Conservation (phyloP, 2,113 vertebrate genomes). For the Mirounga angustirostris region DNA sequence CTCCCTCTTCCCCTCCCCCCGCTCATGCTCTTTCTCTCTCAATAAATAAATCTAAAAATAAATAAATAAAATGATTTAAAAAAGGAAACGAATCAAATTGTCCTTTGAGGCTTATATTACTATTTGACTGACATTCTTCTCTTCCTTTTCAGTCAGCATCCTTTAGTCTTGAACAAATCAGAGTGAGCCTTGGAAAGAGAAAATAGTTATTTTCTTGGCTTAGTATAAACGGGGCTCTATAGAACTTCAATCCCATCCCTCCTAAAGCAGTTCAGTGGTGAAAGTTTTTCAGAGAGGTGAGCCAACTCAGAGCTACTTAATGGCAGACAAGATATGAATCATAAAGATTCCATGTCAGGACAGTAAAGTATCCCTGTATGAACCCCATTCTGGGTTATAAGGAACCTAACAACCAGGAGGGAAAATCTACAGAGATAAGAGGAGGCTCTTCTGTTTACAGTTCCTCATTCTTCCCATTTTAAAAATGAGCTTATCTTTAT, state of each 20-base stretch:
- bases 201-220: constrained; percentile 57
- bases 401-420: neutral
- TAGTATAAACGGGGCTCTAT: neutral
- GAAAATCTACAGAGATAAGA: neutral
- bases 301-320: constrained; percentile 50
- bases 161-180: constrained; percentile 60
- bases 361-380: constrained; percentile 32
- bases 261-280: constrained; percentile 34
- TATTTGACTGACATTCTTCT: constrained; percentile 43
- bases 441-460: constrained; percentile 28
- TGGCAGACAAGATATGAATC: neutral
- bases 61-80: neutral
- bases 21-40: neutral
- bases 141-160: constrained; percentile 48
- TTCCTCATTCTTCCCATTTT: constrained; percentile 49
- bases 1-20: neutral
- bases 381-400: constrained; percentile 1
- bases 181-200: neutral
- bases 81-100: constrained; percentile 4
- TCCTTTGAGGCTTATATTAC: constrained; percentile 43
- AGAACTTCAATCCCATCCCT: neutral
- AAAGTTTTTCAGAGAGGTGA: constrained; percentile 59
- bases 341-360: constrained; percentile 35
- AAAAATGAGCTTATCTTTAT: constrained; percentile 58
- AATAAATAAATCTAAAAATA: neutral